Percentiles rank a stretch among this genome's conserved stretches.
Evolutionary conservation across 2,797 vertebrate species (phyloP).

Genomic region (Enteromius mattozi): DNA sequence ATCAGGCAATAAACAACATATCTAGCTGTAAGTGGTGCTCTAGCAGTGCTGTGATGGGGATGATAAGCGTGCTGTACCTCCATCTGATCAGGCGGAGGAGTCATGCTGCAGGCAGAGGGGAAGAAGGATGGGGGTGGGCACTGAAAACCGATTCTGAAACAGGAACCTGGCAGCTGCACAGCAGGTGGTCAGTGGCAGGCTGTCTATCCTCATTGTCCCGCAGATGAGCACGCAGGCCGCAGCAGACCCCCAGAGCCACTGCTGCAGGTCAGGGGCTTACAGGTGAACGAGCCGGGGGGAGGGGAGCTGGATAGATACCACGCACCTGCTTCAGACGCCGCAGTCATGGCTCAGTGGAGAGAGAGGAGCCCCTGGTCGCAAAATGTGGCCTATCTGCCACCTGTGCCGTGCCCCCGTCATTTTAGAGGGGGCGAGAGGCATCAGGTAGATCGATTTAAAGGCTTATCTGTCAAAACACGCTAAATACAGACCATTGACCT

Average conservation of each 20-base stretch:
- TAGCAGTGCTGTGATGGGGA: conserved; percentile 4
- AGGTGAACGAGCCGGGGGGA: conserved; percentile 53
- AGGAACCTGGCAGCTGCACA: conserved; percentile 80
- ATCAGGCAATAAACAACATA: not conserved
- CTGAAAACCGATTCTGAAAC: conserved; percentile 77
- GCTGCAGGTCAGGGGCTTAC: conserved; percentile 51
- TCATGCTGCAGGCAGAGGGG: conserved; percentile 50
- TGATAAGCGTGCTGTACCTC: conserved; percentile 42
- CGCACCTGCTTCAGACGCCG: conserved; percentile 60
- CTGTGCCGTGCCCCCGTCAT: conserved; percentile 58
- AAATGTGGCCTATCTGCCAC: conserved; percentile 59
- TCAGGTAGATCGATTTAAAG: conserved; percentile 46
- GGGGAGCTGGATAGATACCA: conserved; percentile 39
- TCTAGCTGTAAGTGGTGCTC: not conserved
- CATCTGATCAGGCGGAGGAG: conserved; percentile 26
- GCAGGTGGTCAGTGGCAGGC: conserved; percentile 81
- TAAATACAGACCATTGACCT: conserved; percentile 26
- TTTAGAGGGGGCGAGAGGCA: conserved; percentile 38
- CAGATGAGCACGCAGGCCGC: conserved; percentile 50
- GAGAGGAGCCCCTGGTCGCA: conserved; percentile 47
- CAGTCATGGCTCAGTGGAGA: conserved; percentile 56
- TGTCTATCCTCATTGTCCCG: conserved; percentile 76
- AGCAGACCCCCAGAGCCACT: conserved; percentile 47
- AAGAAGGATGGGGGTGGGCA: conserved; percentile 32
- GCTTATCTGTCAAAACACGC: conserved; percentile 34